Evolutionary conservation across 2,113 vertebrate genomes (phyloP).

Genomic region (Petrocephalus microphthalmus): DNA sequence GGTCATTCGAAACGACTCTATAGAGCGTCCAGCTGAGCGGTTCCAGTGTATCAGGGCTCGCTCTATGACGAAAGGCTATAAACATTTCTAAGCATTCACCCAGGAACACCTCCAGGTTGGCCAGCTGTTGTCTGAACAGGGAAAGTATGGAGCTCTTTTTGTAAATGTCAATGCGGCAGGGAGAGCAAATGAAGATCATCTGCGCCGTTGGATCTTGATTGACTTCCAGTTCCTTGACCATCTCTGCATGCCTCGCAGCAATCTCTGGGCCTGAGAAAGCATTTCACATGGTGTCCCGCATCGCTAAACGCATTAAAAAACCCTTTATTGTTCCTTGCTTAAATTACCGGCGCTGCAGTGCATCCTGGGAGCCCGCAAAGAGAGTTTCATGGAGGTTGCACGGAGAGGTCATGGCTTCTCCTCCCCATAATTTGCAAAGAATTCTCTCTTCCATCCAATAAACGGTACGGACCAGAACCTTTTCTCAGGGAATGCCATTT

Average conservation of each 20-base stretch:
- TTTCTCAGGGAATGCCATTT: conserved; percentile 40
- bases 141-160: conserved; percentile 16
- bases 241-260: conserved; percentile 26
- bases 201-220: conserved; percentile 29
- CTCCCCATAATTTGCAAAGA: conserved; percentile 21
- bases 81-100: conserved; percentile 29
- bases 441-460: conserved; percentile 26
- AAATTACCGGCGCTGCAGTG: conserved; percentile 8
- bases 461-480: conserved; percentile 33
- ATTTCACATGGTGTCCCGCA: conserved; percentile 50
- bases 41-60: not conserved
- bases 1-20: not conserved
- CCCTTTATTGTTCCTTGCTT: conserved; percentile 34
- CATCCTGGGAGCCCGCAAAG: not conserved
- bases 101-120: conserved; percentile 25
- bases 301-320: conserved; percentile 46
- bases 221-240: conserved; percentile 26
- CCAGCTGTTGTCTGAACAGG: conserved; percentile 22
- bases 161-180: conserved; percentile 15
- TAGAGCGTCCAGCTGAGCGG: not conserved
- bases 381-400: conserved; percentile 3
- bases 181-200: conserved; percentile 54
- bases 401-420: conserved; percentile 13
- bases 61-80: not conserved
- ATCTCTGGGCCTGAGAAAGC: conserved; percentile 45